Percentiles rank a stretch among this genome's conserved stretches.
Conservation (phyloP, 2,797 vertebrate genomes). For the Holocentrus rufus region DNA sequence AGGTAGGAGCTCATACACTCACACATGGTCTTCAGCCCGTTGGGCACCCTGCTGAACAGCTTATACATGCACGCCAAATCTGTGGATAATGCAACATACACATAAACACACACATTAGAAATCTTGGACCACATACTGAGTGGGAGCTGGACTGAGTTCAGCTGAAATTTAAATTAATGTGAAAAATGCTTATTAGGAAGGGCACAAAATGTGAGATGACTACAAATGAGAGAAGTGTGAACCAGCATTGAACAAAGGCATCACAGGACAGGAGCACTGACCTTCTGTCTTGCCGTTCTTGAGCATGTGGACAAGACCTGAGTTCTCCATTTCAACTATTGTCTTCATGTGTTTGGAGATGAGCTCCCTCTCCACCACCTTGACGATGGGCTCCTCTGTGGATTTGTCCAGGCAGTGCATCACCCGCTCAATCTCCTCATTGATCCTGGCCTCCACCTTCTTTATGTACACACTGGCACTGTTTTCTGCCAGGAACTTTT, state of each 20-base stretch:
- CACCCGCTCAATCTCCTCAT: constrained; percentile 97
- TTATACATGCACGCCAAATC: constrained; percentile 99
- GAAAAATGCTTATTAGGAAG: not conserved
- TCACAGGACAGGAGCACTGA: constrained; percentile 49
- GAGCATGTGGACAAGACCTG: constrained; percentile 96
- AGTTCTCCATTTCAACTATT: constrained; percentile 99
- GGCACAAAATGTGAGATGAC: not conserved
- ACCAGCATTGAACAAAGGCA: not conserved
- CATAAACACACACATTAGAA: not conserved
- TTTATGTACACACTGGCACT: constrained; percentile 99
- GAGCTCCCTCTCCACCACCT: constrained; percentile 95
- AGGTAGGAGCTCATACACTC: constrained; percentile 98
- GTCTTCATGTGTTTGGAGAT: constrained; percentile 99
- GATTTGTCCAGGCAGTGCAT: constrained; percentile 99
- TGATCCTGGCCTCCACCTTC: constrained; percentile 98
- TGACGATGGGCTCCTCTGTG: constrained; percentile 96
- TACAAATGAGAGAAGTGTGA: not conserved
- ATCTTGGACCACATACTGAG: not conserved
- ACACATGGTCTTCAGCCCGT: constrained; percentile 98
- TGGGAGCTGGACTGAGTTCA: not conserved
- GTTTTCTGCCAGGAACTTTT: constrained; percentile 98
- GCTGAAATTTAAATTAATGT: too few species aligned
- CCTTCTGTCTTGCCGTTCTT: constrained; percentile 98
- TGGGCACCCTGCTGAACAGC: constrained; percentile 95
- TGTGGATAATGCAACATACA: constrained; percentile 57